A percentile compares a stretch with the other conserved stretches of the same genome.
These are phyloP conservation scores for Prunella himalayana DNA, from an alignment of 2,113 vertebrate species.

Conservation along the genomic window DNA sequence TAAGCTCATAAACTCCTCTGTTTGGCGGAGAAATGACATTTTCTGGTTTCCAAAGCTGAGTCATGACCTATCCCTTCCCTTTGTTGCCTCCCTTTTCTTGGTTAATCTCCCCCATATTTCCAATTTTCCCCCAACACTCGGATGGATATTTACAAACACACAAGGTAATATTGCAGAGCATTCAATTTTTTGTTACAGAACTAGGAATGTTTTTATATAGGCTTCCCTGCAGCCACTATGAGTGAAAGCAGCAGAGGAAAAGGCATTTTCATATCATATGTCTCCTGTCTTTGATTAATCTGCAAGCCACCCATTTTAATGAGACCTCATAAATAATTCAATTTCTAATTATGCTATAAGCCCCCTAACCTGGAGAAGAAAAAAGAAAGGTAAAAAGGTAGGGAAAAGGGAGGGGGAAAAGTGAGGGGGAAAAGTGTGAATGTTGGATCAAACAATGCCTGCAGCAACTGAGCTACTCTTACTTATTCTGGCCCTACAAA, in stretches of 20 bases:
- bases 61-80: slow-evolving; percentile 11
- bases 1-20: slow-evolving; percentile 46
- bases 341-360: slow-evolving; percentile 84
- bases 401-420: neutral
- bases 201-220: neutral
- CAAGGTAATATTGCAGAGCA: neutral
- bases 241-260: slow-evolving; percentile 46
- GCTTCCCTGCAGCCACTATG: neutral
- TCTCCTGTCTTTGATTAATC: slow-evolving; percentile 72
- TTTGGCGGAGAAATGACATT: slow-evolving; percentile 54
- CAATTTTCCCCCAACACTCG: neutral
- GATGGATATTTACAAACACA: neutral
- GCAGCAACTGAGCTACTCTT: slow-evolving; percentile 30
- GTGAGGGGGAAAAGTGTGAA: neutral
- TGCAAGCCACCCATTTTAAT: slow-evolving; percentile 71
- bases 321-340: slow-evolving; percentile 87
- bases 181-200: neutral
- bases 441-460: slow-evolving; percentile 38
- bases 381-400: slow-evolving; percentile 41
- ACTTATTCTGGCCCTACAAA: neutral
- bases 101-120: slow-evolving; percentile 28
- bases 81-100: slow-evolving; percentile 2
- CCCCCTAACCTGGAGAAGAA: slow-evolving; percentile 65
- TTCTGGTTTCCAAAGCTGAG: slow-evolving; percentile 39
- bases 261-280: slow-evolving; percentile 58